Evolutionary conservation across 2,888 invertebrate species (phyloP).

Genomic region (Glaucopsyche alexis): DNA sequence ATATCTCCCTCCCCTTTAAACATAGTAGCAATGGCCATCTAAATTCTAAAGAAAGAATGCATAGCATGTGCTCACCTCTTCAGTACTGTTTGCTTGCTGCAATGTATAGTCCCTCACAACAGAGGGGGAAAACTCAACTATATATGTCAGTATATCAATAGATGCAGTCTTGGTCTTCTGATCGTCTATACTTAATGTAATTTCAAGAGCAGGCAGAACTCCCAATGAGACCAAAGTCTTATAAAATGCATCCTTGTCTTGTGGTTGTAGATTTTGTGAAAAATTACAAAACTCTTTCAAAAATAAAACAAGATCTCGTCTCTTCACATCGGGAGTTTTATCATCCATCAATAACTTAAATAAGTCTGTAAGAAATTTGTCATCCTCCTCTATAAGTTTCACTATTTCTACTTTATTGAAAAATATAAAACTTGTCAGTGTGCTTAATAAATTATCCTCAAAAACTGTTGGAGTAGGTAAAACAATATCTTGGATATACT

Average conservation of each 20-base stretch:
- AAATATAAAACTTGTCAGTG: slow-evolving; percentile 98
- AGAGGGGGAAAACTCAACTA: slow-evolving; percentile 98
- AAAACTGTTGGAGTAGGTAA: slow-evolving; percentile 99
- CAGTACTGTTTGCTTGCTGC: slow-evolving; percentile 93
- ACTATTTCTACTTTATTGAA: slow-evolving; percentile 99
- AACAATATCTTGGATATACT: slow-evolving; percentile 99
- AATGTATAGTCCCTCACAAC: slow-evolving; percentile 98
- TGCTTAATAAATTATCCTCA: slow-evolving; percentile 99
- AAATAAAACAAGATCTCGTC: slow-evolving; percentile 97
- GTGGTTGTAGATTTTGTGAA: slow-evolving; percentile 98
- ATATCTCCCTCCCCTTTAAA: too few relatives aligned
- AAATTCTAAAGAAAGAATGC: background rate
- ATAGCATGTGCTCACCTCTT: slow-evolving; percentile 83
- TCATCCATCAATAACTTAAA: slow-evolving; percentile 96
- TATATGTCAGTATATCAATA: slow-evolving; percentile 98
- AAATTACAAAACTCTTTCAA: slow-evolving; percentile 99
- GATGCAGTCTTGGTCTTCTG: slow-evolving; percentile 97
- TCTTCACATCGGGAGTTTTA: slow-evolving; percentile 89
- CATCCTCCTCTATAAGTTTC: slow-evolving; percentile 98
- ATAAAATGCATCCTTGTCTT: slow-evolving; percentile 98
- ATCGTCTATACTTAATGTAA: slow-evolving; percentile 94
- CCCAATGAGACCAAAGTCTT: slow-evolving; percentile 94
- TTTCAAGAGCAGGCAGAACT: slow-evolving; percentile 93
- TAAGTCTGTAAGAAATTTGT: slow-evolving; percentile 96
- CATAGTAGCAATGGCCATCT: too few relatives aligned